phyloP scores from a whole-genome alignment of 2,113 vertebrate species.

The Oceanodroma tethys region DNA sequence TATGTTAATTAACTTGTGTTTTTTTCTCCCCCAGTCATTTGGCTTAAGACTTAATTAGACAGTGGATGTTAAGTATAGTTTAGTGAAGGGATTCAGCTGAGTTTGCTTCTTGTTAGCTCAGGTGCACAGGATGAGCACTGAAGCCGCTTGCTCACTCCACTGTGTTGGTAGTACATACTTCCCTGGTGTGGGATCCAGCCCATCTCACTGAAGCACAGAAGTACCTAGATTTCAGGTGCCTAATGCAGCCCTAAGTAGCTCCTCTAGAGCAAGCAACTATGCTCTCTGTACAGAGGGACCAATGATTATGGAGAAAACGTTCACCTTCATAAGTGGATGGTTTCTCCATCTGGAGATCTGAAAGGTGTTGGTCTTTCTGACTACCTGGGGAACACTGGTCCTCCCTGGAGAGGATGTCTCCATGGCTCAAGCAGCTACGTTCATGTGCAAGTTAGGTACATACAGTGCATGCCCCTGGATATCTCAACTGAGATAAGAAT shows the following conservation, averaged over 20 bases:
- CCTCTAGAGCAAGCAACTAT: not conserved
- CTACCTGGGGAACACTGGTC: not conserved
- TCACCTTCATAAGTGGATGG: not conserved
- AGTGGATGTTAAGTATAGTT: not conserved
- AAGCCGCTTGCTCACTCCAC: not conserved
- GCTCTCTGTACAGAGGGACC: not conserved
- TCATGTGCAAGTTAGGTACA: not conserved
- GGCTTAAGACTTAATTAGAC: not conserved
- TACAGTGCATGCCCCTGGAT: not conserved
- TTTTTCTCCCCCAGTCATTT: not conserved
- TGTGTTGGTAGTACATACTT: fast-evolving
- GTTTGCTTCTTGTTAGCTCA: not conserved
- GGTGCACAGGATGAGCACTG: not conserved
- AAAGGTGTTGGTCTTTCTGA: not conserved
- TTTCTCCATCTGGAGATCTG: not conserved
- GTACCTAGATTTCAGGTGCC: not conserved
- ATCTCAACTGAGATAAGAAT: not conserved
- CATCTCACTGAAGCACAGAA: fast-evolving
- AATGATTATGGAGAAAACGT: not conserved
- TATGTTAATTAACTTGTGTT: not conserved
- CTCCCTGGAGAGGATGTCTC: not conserved
- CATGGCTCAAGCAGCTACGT: not conserved
- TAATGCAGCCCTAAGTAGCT: not conserved
- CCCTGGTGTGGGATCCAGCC: not conserved
- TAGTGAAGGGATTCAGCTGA: not conserved